A percentile compares a stretch with the other conserved stretches of the same genome.
Conservation (phyloP, 2,113 vertebrate genomes). For the Noturus placidus region DNA sequence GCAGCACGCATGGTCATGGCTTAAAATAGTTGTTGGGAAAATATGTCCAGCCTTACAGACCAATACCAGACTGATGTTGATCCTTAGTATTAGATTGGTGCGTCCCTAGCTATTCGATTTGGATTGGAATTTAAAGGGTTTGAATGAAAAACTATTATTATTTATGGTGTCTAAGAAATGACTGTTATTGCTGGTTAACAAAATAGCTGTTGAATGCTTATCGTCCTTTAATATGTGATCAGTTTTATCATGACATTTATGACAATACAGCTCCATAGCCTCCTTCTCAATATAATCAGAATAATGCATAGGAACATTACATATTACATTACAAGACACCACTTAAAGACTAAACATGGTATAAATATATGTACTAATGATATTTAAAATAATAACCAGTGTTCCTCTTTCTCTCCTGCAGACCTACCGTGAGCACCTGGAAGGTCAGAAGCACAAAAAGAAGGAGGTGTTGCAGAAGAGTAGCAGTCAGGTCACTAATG, state of each 20-base stretch:
- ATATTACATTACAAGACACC: background rate
- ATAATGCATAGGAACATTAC: background rate
- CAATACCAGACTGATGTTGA: too few species aligned
- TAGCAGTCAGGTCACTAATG: constrained; percentile 61
- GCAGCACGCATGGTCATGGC: too few species aligned
- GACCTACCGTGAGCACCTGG: constrained; percentile 79
- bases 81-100: too few species aligned
- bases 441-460: constrained; percentile 84
- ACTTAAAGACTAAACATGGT: background rate
- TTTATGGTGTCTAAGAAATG: background rate
- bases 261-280: background rate
- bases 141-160: too few species aligned
- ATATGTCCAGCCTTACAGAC: too few species aligned
- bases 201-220: background rate
- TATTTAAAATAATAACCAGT: background rate
- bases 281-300: background rate
- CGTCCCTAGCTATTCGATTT: too few species aligned
- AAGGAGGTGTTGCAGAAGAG: constrained; percentile 75
- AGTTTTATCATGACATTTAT: background rate
- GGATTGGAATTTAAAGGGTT: too few species aligned
- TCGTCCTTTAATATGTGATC: background rate
- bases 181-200: background rate
- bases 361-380: background rate
- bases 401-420: constrained; percentile 50
- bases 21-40: too few species aligned